Conservation (phyloP, 2,113 vertebrate species). For the Gymnarchus niloticus region DNA sequence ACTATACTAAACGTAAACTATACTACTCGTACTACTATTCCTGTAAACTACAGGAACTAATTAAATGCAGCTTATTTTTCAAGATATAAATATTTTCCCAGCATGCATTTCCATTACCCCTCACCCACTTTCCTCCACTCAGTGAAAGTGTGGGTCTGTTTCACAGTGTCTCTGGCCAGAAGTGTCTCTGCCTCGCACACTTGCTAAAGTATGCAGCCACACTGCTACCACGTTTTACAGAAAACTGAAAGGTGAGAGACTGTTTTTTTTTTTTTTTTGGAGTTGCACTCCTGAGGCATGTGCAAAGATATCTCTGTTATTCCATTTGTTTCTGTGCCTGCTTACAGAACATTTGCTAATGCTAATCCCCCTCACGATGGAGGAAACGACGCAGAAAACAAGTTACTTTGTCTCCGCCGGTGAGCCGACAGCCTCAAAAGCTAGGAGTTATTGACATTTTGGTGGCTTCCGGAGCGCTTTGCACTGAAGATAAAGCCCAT, state of each 20-base stretch:
- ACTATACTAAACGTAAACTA: not conserved
- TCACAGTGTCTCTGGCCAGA: not conserved
- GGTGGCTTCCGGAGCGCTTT: not conserved
- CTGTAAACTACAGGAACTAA: not conserved
- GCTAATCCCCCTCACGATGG: constrained; percentile 20
- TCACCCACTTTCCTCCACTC: not conserved
- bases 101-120: not conserved
- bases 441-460: not conserved
- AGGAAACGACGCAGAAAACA: constrained; percentile 15
- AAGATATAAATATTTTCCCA: not conserved
- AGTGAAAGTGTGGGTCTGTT: not conserved
- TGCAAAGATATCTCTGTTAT: not conserved
- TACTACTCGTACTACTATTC: not conserved
- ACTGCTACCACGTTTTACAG: not conserved
- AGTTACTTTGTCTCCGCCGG: not conserved
- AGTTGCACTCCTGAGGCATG: not conserved
- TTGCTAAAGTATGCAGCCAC: not conserved
- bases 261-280: not conserved
- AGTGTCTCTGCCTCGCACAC: not conserved
- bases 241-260: not conserved
- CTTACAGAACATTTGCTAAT: constrained; percentile 20
- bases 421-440: constrained; percentile 8
- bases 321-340: not conserved
- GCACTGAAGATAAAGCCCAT: constrained; percentile 13
- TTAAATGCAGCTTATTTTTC: not conserved